Evolutionary conservation across 2,113 vertebrate genomes (phyloP), one percentile per base, ranked within the genome.

Genomic region (Penelope pileata): DNA sequence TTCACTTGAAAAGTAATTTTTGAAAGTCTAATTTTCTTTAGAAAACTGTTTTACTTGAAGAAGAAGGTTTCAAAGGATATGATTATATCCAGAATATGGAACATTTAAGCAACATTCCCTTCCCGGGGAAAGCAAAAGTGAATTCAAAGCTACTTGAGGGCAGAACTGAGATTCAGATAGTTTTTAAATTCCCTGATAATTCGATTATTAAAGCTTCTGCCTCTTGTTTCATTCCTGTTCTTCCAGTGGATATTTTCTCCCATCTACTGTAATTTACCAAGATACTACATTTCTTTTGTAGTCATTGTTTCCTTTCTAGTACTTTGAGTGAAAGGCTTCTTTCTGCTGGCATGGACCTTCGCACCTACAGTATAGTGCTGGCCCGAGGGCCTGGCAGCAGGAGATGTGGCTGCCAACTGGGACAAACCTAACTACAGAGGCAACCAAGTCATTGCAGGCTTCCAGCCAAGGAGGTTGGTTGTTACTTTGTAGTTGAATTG

Each of bases 381-480:
- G 81, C 94, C 84, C 1, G 8, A 15, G 72, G 95, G 81, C 90
- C 95, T 94, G 82, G 89, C 76, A 80, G 54, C 59, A 75, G 14
- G 45, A 63, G 21, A 76, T 1, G 1, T 32, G 53, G 54, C 48
- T 97, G 97, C 95, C 95, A 96, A 95, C 76, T 68, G 84, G 91
- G 93, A 86, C 83, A 83, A 91, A 40, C 88, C 88, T 80, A 48
- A 29, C 3, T 91, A n/a, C n/a, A 91, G 94, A 97, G 93, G 84
- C 83, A 88, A 84, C 43, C 43, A 81, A 68, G 45, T 90, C 92
- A 68, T 93, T 96, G 77, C 91, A 96, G 97, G 97, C 96, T 78
- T 74, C 12, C 38, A 83, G 97, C 96, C 97, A 97, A 77, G 19
- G 83, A 88, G 77, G 26, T 3, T 36, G 42, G 79, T 43, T 32